These are phyloP conservation scores for Ophiodon elongatus DNA, from an alignment of 2,113 vertebrate species.

Conservation along the genomic window DNA sequence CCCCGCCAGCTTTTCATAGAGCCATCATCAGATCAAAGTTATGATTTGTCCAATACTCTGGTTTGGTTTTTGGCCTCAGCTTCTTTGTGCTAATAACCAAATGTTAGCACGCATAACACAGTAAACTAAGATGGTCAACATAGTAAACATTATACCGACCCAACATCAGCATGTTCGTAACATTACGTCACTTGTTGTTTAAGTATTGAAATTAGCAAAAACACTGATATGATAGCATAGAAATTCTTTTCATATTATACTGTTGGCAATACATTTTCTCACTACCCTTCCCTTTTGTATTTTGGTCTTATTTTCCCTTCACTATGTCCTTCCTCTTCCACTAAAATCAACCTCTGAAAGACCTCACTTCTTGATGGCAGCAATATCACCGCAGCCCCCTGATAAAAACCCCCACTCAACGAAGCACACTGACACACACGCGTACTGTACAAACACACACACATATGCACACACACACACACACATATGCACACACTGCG, in stretches of 20 bases:
- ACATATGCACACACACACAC: constrained; percentile 16
- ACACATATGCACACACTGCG: constrained; percentile 27
- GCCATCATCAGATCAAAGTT: not conserved
- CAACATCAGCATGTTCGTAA: not conserved
- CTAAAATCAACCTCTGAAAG: constrained; percentile 57
- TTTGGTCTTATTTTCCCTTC: constrained; percentile 5
- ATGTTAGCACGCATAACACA: not conserved
- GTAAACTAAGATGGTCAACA: not conserved
- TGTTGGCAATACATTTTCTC: constrained; percentile 14
- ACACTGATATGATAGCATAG: not conserved
- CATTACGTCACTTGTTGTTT: not conserved
- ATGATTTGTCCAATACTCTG: not conserved
- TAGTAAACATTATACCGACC: not conserved
- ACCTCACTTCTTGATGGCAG: constrained; percentile 58
- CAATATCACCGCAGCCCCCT: constrained; percentile 55
- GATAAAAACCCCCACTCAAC: constrained; percentile 62
- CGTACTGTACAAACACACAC: not conserved
- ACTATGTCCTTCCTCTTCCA: constrained; percentile 2
- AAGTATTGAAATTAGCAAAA: not conserved
- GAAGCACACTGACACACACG: constrained; percentile 25
- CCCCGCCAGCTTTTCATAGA: not conserved
- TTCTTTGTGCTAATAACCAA: not conserved
- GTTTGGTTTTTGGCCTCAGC: not conserved
- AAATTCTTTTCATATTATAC: not conserved
- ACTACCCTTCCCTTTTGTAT: constrained; percentile 6